Conservation (phyloP, 2,888 invertebrate genomes). For the Herminia tarsipennalis region DNA sequence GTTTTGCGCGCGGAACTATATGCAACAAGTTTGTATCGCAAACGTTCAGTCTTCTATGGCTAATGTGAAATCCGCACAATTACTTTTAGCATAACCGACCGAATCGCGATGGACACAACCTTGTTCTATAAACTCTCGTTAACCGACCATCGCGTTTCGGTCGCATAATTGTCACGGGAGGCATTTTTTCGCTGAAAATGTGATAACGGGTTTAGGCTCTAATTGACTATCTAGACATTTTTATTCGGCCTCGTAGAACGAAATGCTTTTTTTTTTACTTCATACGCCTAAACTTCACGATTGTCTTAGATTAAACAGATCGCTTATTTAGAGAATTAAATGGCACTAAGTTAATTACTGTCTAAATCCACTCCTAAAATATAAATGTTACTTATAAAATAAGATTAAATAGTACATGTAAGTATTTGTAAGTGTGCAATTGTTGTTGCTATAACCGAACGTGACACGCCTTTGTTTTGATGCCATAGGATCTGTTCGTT, state of each 20-base stretch:
- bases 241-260: conserved; percentile 48
- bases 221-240: conserved; percentile 63
- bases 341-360: conserved; percentile 76
- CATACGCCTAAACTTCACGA: conserved; percentile 49
- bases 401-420: conserved; percentile 71
- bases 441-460: conserved; percentile 66
- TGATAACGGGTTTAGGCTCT: conserved; percentile 80
- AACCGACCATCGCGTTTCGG: conserved; percentile 47
- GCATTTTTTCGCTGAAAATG: conserved; percentile 65
- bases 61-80: conserved; percentile 74
- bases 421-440: conserved; percentile 78
- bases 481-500: conserved; percentile 57
- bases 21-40: conserved; percentile 35
- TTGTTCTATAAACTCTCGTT: conserved; percentile 10
- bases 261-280: conserved; percentile 32
- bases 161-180: conserved; percentile 54
- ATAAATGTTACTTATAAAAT: conserved; percentile 60
- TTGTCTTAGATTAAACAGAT: conserved; percentile 33
- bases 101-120: conserved; percentile 43
- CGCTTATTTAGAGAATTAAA: conserved; percentile 43
- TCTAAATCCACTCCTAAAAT: conserved; percentile 79
- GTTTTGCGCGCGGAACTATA: too few species aligned
- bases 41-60: conserved; percentile 44
- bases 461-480: conserved; percentile 35
- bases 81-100: conserved; percentile 59